These are phyloP conservation scores for Amphipyra tragopoginis DNA, from an alignment of 2,888 invertebrate species.

Conservation along the genomic window DNA sequence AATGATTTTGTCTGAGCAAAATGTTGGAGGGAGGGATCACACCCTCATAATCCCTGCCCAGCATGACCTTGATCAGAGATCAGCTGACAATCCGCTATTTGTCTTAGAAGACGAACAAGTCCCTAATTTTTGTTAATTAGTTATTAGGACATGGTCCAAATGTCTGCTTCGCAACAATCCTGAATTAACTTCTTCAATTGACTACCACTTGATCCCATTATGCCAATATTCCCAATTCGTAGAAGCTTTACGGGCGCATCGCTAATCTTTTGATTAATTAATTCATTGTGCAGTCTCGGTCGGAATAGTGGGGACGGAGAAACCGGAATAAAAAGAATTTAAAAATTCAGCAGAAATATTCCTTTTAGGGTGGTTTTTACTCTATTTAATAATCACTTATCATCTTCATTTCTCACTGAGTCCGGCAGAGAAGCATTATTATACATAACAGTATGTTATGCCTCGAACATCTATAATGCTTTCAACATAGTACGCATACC, in stretches of 20 bases:
- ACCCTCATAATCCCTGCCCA: slow-evolving; percentile 2
- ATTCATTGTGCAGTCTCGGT: slow-evolving; percentile 15
- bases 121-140: slow-evolving; percentile 20
- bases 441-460: no score
- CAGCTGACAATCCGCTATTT: slow-evolving; percentile 1
- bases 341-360: no score
- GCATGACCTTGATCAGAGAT: not conserved
- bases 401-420: no score
- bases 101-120: slow-evolving; percentile 6
- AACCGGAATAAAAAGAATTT: not conserved
- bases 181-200: slow-evolving; percentile 69
- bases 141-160: slow-evolving; percentile 22
- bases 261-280: slow-evolving; percentile 40
- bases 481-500: no score
- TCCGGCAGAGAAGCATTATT: no score
- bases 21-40: not conserved
- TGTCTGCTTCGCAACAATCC: slow-evolving; percentile 23
- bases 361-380: no score
- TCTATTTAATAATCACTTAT: no score
- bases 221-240: slow-evolving; percentile 58
- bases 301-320: not conserved
- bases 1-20: slow-evolving; percentile 3
- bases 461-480: no score
- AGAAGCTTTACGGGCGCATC: slow-evolving; percentile 29
- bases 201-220: slow-evolving; percentile 71